phyloP scores from a whole-genome alignment of 2,797 vertebrate genomes.

The Uromys caudimaculatus region DNA sequence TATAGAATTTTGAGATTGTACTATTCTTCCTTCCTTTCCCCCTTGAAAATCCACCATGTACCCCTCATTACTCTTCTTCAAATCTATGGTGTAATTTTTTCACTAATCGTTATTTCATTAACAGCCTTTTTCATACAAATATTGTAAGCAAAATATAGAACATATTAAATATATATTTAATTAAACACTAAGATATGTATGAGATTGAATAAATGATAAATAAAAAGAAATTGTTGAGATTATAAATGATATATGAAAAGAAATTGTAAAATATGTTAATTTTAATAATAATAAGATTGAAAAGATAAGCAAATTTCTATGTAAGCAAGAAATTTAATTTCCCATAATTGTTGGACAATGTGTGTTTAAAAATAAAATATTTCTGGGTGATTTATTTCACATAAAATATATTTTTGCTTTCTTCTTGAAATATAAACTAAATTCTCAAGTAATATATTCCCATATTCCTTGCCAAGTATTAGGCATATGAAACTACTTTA shows the following conservation, averaged over 20 bases:
- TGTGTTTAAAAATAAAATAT: background rate
- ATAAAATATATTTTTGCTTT: background rate
- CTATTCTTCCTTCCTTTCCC: background rate
- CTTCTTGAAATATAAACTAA: slow-evolving; percentile 9
- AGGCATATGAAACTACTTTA: background rate
- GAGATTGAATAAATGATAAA: background rate
- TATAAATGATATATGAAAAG: background rate
- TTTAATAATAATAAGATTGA: background rate
- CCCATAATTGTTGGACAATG: background rate
- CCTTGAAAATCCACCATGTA: background rate
- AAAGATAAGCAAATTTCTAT: background rate
- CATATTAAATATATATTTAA: background rate
- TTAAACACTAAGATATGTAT: background rate
- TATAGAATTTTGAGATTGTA: background rate
- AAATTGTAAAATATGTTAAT: background rate
- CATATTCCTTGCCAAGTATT: slow-evolving; percentile 17
- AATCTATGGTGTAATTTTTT: background rate
- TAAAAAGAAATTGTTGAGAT: background rate
- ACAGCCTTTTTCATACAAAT: background rate
- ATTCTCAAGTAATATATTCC: background rate
- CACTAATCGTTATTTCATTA: background rate
- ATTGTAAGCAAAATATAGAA: background rate
- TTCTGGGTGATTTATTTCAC: background rate
- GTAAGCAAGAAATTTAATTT: background rate
- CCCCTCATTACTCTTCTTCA: background rate